A percentile compares a stretch with the other conserved stretches of the same genome.
phyloP scores from a whole-genome alignment of 2,888 invertebrate species.

The Dasypolia templi region DNA sequence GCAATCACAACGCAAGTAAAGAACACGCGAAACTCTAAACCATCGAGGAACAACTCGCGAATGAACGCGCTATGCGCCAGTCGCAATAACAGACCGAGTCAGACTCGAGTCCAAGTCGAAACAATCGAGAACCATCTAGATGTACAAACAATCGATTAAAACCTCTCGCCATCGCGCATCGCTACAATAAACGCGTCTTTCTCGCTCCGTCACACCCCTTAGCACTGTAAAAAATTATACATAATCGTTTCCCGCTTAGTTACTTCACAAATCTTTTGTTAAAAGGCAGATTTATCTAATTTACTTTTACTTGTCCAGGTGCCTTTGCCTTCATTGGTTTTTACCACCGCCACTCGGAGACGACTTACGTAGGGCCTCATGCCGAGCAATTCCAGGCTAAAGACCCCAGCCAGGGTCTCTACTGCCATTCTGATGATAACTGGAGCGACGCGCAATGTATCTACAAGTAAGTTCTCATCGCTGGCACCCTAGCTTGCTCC shows the following conservation, averaged over 20 bases:
- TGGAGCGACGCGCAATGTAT: constrained; percentile 88
- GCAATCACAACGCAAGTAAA: no score
- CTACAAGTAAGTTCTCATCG: constrained; percentile 78
- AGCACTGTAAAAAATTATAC: background rate
- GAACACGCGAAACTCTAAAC: no score
- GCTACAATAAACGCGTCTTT: no score
- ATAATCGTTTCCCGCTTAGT: background rate
- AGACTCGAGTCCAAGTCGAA: no score
- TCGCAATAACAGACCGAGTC: no score
- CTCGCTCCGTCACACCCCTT: background rate
- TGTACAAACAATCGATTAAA: no score
- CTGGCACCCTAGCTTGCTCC: background rate
- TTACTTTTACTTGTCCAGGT: constrained; percentile 69
- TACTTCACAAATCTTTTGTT: background rate
- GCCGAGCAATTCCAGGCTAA: constrained; percentile 87
- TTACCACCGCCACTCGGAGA: constrained; percentile 87
- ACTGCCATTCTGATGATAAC: constrained; percentile 86
- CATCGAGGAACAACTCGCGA: no score
- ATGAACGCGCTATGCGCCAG: no score
- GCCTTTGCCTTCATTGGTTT: constrained; percentile 86
- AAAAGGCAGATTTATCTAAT: no score
- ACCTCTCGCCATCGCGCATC: no score
- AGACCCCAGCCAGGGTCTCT: constrained; percentile 85
- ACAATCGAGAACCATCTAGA: no score
- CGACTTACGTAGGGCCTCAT: constrained; percentile 86